Evolutionary conservation across 2,113 vertebrate genomes (phyloP).

Genomic region (Pardalotus punctatus): DNA sequence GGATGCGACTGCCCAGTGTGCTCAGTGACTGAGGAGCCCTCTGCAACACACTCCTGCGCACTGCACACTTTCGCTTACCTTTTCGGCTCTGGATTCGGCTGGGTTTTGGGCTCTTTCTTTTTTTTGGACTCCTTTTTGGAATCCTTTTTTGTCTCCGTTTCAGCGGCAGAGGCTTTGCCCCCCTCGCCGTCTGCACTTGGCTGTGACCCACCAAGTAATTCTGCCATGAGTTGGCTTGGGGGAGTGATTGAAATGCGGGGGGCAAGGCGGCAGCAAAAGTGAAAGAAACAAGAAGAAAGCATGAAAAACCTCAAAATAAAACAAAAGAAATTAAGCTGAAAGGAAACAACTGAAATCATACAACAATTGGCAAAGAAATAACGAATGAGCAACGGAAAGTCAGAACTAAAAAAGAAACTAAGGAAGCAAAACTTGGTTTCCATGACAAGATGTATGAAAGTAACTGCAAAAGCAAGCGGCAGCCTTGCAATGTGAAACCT

Average conservation of each 20-base stretch:
- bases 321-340: conserved; percentile 69
- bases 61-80: conserved; percentile 78
- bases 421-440: conserved; percentile 72
- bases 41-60: conserved; percentile 17
- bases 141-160: conserved; percentile 84
- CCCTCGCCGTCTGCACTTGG: conserved; percentile 79
- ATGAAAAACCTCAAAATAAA: conserved; percentile 72
- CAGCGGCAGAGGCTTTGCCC: conserved; percentile 74
- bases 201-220: conserved; percentile 82
- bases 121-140: conserved; percentile 94
- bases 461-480: conserved; percentile 72
- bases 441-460: conserved; percentile 77
- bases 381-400: conserved; percentile 71
- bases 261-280: conserved; percentile 80
- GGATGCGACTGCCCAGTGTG: background rate
- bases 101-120: conserved; percentile 86
- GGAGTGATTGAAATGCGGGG: conserved; percentile 80
- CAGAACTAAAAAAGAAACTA: conserved; percentile 77
- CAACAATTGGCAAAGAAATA: conserved; percentile 68
- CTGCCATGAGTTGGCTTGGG: conserved; percentile 84
- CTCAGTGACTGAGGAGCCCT: background rate
- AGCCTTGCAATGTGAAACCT: conserved; percentile 78
- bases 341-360: conserved; percentile 69
- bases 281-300: conserved; percentile 78
- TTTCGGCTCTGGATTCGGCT: conserved; percentile 79